Percentiles rank a stretch among this genome's conserved stretches.
phyloP scores from a whole-genome alignment of 2,797 vertebrate genomes.

The Hoplostethus atlanticus region DNA sequence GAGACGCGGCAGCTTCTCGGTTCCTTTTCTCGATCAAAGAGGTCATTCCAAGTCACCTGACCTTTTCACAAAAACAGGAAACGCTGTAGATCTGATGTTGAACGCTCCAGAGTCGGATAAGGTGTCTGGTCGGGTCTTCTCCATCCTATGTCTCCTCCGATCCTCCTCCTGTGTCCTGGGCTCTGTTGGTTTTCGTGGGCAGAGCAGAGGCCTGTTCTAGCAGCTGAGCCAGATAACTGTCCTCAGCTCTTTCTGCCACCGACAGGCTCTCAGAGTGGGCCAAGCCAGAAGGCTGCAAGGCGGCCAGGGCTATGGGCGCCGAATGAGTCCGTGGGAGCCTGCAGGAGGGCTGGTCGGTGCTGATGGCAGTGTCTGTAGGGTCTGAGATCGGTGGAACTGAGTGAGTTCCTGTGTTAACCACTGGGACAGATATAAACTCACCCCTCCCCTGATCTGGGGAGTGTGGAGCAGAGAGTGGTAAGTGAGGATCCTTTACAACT shows the following conservation, averaged over 20 bases:
- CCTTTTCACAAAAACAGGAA: not conserved
- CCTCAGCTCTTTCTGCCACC: not conserved
- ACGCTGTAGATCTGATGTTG: not conserved
- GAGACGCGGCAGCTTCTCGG: not conserved
- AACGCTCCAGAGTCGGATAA: not conserved
- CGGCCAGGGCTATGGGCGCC: conserved; percentile 4
- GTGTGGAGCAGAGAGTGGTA: conserved; percentile 1
- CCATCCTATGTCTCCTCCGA: not conserved
- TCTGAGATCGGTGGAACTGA: not conserved
- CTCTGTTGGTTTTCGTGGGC: conserved; percentile 1
- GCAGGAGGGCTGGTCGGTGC: conserved; percentile 11
- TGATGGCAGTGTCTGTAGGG: not conserved
- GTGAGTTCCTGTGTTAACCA: not conserved
- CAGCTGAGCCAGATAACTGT: conserved; percentile 35
- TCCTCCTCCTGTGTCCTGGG: conserved; percentile 18
- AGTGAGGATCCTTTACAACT: not conserved
- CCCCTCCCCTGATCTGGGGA: not conserved
- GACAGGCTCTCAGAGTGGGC: conserved; percentile 63
- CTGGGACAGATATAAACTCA: not conserved
- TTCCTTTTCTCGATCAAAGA: not conserved
- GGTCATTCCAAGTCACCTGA: not conserved
- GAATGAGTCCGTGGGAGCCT: conserved; percentile 47
- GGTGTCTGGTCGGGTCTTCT: not conserved
- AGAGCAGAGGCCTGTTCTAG: conserved; percentile 50
- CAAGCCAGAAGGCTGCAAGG: conserved; percentile 7